Percentiles rank a stretch among this genome's conserved stretches.
Evolutionary conservation across 2,888 invertebrate species (phyloP).

Genomic region (Spodoptera littoralis): DNA sequence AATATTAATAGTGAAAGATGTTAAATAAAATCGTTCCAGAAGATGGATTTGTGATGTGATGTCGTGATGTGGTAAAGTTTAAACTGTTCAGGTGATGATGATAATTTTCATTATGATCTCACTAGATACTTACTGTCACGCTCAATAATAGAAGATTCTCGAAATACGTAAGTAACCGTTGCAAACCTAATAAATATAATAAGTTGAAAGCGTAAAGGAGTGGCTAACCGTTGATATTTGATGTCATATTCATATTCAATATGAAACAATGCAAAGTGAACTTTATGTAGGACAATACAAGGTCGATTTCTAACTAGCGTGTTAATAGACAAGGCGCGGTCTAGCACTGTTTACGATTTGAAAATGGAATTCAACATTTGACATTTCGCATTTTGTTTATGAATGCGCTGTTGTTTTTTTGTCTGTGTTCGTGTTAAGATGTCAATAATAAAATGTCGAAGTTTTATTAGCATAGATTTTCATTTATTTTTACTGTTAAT

Average conservation of each 20-base stretch:
- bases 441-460: slow-evolving; percentile 9
- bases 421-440: slow-evolving; percentile 24
- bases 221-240: slow-evolving; percentile 38
- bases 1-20: no score
- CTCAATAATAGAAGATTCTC: background rate
- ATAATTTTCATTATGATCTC: no score
- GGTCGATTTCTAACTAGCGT: slow-evolving; percentile 18
- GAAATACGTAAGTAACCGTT: background rate
- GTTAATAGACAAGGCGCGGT: slow-evolving; percentile 53
- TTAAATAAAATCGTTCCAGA: no score
- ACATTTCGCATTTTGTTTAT: slow-evolving; percentile 64
- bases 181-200: slow-evolving; percentile 22
- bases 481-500: no score
- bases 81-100: no score
- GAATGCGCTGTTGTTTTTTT: slow-evolving; percentile 36
- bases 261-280: slow-evolving; percentile 23
- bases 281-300: slow-evolving; percentile 1
- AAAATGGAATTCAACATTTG: slow-evolving; percentile 73
- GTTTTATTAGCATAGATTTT: slow-evolving; percentile 12
- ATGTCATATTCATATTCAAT: slow-evolving; percentile 45
- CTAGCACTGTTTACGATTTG: slow-evolving; percentile 61
- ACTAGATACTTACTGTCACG: no score
- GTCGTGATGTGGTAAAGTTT: no score
- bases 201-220: slow-evolving; percentile 42
- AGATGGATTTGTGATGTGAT: no score